Evolutionary conservation across 2,888 invertebrate genomes (phyloP).

Genomic region (Aromia moschata): DNA sequence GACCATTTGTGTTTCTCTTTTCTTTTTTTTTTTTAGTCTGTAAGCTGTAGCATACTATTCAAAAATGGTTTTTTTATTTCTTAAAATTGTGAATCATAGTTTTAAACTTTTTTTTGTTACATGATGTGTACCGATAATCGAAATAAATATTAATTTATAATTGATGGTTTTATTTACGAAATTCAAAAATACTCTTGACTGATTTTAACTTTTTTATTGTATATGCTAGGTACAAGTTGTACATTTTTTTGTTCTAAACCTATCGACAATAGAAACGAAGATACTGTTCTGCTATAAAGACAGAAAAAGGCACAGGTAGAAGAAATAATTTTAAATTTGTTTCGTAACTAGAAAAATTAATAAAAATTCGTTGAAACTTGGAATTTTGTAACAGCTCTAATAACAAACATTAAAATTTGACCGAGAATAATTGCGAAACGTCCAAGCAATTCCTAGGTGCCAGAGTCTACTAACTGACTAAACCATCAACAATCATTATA

Average conservation of each 20-base stretch:
- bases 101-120: slow-evolving; percentile 5
- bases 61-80: neutral
- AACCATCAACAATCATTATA: too few species aligned
- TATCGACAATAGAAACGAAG: slow-evolving; percentile 55
- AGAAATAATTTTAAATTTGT: slow-evolving; percentile 48
- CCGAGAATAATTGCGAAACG: neutral
- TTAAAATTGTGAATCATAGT: slow-evolving; percentile 14
- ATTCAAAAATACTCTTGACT: neutral
- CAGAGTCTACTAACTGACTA: too few species aligned
- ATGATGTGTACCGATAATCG: neutral
- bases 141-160: slow-evolving; percentile 34
- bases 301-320: slow-evolving; percentile 63
- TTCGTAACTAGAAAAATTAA: slow-evolving; percentile 25
- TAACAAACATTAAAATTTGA: too few species aligned
- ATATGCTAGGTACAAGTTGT: slow-evolving; percentile 40
- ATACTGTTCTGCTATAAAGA: slow-evolving; percentile 57
- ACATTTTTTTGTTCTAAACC: slow-evolving; percentile 39
- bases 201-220: slow-evolving; percentile 33
- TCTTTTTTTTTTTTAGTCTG: slow-evolving; percentile 2
- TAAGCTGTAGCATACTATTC: slow-evolving; percentile 5
- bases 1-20: slow-evolving; percentile 25
- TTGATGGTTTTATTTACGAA: neutral
- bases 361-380: slow-evolving; percentile 35
- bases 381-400: neutral
- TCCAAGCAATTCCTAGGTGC: too few species aligned